Conservation (phyloP, 2,113 vertebrate genomes). For the Hippocampus comes region DNA sequence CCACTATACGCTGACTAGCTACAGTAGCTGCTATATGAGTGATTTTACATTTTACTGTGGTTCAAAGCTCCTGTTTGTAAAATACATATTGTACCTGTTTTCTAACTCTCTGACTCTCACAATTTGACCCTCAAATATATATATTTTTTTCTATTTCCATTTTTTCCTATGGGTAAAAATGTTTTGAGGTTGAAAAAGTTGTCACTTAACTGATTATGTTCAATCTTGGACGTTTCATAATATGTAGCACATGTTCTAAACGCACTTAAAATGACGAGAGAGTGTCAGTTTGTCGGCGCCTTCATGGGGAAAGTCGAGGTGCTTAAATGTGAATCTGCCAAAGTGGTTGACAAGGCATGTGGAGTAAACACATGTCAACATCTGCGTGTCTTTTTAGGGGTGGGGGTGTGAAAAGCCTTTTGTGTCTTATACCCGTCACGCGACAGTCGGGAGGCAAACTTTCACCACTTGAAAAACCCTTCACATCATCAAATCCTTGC, state of each 20-base stretch:
- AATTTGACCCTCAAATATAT: neutral
- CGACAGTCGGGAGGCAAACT: slow-evolving; percentile 53
- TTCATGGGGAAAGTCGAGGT: slow-evolving; percentile 14
- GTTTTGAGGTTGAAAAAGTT: neutral
- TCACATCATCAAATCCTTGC: slow-evolving; percentile 56
- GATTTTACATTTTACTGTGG: too few species aligned
- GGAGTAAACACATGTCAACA: slow-evolving; percentile 64
- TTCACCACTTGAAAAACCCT: slow-evolving; percentile 52
- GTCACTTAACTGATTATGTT: neutral
- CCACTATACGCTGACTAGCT: too few species aligned
- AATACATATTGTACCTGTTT: too few species aligned
- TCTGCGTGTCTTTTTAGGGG: slow-evolving; percentile 49
- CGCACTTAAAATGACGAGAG: slow-evolving; percentile 19
- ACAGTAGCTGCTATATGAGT: too few species aligned
- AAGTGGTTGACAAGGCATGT: slow-evolving; percentile 59
- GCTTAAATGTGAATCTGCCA: slow-evolving; percentile 52
- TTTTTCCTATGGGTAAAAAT: neutral
- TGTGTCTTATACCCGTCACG: slow-evolving; percentile 54
- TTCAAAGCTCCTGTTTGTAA: too few species aligned
- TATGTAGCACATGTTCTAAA: slow-evolving; percentile 16
- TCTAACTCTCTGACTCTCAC: too few species aligned
- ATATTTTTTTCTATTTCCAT: neutral
- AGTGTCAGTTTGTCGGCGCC: slow-evolving; percentile 34
- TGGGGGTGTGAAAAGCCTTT: slow-evolving; percentile 25
- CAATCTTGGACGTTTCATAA: neutral